phyloP scores from a whole-genome alignment of 2,797 vertebrate genomes.

The Gouania willdenowi region DNA sequence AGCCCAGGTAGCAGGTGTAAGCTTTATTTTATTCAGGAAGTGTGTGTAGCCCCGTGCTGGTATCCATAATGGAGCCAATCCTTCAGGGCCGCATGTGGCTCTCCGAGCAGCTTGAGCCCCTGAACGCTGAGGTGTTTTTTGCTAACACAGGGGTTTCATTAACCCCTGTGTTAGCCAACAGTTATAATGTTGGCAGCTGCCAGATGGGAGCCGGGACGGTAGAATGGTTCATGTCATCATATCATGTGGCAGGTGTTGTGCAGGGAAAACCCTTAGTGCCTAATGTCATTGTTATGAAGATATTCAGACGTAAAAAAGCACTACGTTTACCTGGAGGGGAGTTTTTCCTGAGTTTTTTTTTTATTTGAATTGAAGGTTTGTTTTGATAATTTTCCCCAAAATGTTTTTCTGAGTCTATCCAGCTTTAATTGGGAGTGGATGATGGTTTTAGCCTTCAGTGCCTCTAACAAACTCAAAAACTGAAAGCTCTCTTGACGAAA shows the following conservation, averaged over 20 bases:
- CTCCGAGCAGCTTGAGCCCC: slow-evolving; percentile 67
- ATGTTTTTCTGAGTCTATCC: too few relatives aligned
- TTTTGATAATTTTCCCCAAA: too few relatives aligned
- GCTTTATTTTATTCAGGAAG: slow-evolving; percentile 62
- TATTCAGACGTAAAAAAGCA: too few relatives aligned
- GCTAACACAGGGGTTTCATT: slow-evolving; percentile 66
- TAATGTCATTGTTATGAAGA: slow-evolving; percentile 44
- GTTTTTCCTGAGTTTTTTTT: too few relatives aligned
- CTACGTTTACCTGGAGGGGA: too few relatives aligned
- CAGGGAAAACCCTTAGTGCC: slow-evolving; percentile 35
- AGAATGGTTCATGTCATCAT: slow-evolving; percentile 56
- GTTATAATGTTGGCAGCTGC: slow-evolving; percentile 64
- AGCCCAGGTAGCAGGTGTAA: slow-evolving; percentile 70
- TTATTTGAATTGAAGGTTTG: too few relatives aligned
- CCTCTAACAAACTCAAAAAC: too few relatives aligned
- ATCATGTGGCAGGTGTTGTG: slow-evolving; percentile 65
- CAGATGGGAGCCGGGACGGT: slow-evolving; percentile 62
- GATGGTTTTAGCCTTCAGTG: too few relatives aligned
- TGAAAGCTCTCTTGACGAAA: too few relatives aligned
- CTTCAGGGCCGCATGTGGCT: slow-evolving; percentile 61
- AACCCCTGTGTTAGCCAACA: slow-evolving; percentile 65
- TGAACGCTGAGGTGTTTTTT: slow-evolving; percentile 48
- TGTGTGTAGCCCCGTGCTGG: slow-evolving; percentile 58
- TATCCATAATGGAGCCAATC: slow-evolving; percentile 67
- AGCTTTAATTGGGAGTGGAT: too few relatives aligned